Percentiles rank a stretch among this genome's conserved stretches.
phyloP scores from a whole-genome alignment of 2,113 vertebrate genomes.

The Mobula hypostoma region DNA sequence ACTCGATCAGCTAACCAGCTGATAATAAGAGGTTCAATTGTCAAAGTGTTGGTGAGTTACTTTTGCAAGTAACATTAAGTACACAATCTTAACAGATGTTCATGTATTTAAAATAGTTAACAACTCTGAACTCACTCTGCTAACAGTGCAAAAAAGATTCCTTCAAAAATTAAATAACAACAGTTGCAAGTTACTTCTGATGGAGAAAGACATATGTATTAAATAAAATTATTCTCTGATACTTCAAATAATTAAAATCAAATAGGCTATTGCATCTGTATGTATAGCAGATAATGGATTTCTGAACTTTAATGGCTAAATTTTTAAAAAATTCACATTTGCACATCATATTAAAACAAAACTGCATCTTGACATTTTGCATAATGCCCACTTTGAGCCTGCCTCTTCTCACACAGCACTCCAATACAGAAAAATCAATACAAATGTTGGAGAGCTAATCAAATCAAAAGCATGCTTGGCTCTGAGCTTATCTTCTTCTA shows the following conservation, averaged over 20 bases:
- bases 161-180: neutral
- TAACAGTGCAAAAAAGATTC: neutral
- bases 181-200: neutral
- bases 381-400: neutral
- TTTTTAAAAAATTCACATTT: neutral
- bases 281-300: neutral
- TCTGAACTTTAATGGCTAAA: neutral
- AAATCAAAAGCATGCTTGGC: neutral
- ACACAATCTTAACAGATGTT: neutral
- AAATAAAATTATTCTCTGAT: neutral
- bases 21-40: neutral
- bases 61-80: neutral
- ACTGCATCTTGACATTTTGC: neutral
- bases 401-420: neutral
- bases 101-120: neutral
- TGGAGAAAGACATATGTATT: neutral
- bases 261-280: neutral
- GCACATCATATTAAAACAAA: neutral
- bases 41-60: neutral
- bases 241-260: neutral
- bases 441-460: neutral
- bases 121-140: neutral
- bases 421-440: neutral
- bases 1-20: no score
- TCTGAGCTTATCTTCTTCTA: neutral